Evolutionary conservation across 2,113 vertebrate genomes (phyloP), one percentile per base, ranked within the genome.

Genomic region (Neodon shergylaensis): DNA sequence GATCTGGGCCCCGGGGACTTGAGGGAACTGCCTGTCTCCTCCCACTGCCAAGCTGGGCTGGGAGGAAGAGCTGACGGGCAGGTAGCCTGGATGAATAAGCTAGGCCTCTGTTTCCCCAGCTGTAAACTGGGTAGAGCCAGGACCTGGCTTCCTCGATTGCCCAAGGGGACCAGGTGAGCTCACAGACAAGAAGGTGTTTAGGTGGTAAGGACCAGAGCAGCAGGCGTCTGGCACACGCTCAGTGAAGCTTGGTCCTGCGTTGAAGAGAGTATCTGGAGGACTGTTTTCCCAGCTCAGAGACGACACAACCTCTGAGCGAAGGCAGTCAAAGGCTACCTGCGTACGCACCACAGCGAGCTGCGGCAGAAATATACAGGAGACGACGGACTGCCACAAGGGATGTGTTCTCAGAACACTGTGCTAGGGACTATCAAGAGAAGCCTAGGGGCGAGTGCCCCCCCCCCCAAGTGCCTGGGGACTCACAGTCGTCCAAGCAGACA

Each of bases 191-290:
- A 33, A 44, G 17, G 65, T 22, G 0, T 2, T 11, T 9, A 5
- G 36, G 52, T 82, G 21, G 1, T 21, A 0, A 4, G 3, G n/a
- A 58, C 21, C 14, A 31, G 63, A 65, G 74, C 12, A 26, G 90
- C 81, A 1, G 7, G 10, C 1, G 73, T 33, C 73, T 70, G 70
- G 92, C 31, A 0, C 58, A 13, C 0, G 39, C 92, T 94, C 65
- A 1, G 70, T 0, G 1, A 76, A 83, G 63, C 52, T 8, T 28
- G 31, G 52, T 88, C 83, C 90, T 78, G 92, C 70, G 88, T 88
- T 74, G 85, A 39, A 94, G 91, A 95, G 95, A 84, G 76, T 47
- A 24, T 81, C 65, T 85, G 58, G 44, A 65, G 83, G 93, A 61
- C 24, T 39, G 92, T 70, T 44, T 91, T n/a, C 49, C 54, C 16